These are phyloP conservation scores for Tenebrosternarchus preto DNA, from an alignment of 2,113 vertebrate species.

Conservation along the genomic window DNA sequence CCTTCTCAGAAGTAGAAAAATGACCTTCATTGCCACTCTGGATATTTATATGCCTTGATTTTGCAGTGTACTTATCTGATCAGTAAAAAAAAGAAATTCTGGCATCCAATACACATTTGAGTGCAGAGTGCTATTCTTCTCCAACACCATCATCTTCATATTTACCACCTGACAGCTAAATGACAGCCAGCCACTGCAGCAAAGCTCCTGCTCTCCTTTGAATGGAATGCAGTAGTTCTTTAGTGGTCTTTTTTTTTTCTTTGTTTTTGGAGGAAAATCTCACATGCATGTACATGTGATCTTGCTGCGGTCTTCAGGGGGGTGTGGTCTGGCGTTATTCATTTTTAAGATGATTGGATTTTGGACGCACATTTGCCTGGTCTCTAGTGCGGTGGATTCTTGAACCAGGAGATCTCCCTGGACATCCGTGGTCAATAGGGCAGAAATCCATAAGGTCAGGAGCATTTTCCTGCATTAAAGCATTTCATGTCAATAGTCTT, in stretches of 20 bases:
- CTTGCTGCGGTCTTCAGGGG: too few relatives aligned
- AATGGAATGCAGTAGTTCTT: background rate
- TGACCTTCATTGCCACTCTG: background rate
- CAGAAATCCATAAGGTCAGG: background rate
- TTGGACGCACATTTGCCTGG: background rate
- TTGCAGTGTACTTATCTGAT: background rate
- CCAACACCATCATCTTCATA: background rate
- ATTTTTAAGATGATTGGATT: background rate
- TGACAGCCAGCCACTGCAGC: background rate
- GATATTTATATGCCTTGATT: background rate
- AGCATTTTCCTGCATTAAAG: background rate
- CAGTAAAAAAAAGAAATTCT: background rate
- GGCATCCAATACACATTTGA: background rate
- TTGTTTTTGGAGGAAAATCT: too few relatives aligned
- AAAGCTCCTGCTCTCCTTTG: background rate
- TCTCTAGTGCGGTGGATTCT: background rate
- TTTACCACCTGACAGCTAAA: constrained; percentile 15
- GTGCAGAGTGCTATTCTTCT: background rate
- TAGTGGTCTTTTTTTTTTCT: background rate
- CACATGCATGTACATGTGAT: background rate
- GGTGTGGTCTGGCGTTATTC: too few relatives aligned
- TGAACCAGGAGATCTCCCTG: background rate
- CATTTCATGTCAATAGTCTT: too few relatives aligned
- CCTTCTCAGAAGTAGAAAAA: background rate
- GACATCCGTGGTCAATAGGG: background rate